Base-by-base conservation (phyloP, 2,797 vertebrate species). In the Diplodus sargus region DNA sequence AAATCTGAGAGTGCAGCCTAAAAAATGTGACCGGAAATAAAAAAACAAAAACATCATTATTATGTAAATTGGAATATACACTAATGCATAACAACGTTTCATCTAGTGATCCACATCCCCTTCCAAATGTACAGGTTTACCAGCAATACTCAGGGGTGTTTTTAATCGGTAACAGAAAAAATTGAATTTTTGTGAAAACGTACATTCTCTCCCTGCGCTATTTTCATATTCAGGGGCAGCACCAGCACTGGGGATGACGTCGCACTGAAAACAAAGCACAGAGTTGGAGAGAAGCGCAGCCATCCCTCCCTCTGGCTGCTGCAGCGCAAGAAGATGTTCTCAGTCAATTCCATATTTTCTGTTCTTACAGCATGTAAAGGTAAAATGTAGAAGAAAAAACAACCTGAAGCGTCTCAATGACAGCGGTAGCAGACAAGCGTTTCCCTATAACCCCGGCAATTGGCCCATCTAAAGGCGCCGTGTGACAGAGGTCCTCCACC, bases 241-340 rank as follows among this genome's bases (percentile, higher is more conserved):
- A 75, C 60, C 9, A 61, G 57, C 54, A 67, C 62, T n/a, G 61
- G 65, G 56, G 74, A 78, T 81, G 84, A 85, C 34, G 60, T 59
- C 72, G 73, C 82, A 78, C 71, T 69, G 63, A 86, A 85, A 83
- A 83, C 73, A 90, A 77, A 82, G 80, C 69, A 69, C 67, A 61
- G 68, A 79, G 48, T 62, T 73, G 43, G 58, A 78, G 28, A 43
- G 34, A 68, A 56, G 43, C 5, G 12, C 72, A 72, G 62, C 47
- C 60, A 23, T 78, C 49, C 53, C 62, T 79, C 69, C 49, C 60
- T 51, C 48, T 68, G 71, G 74, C 82, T 78, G 68, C 66, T 62
- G 48, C 82, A 78, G 20, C 34, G 76, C 68, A 65, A 77, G n/a
- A 62, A 56, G 49, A 75, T 82, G 61, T 78, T 79, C 75, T 79